These are phyloP conservation scores for Eptesicus fuscus DNA, from an alignment of 2,113 vertebrate genomes.

Conservation along the genomic window DNA sequence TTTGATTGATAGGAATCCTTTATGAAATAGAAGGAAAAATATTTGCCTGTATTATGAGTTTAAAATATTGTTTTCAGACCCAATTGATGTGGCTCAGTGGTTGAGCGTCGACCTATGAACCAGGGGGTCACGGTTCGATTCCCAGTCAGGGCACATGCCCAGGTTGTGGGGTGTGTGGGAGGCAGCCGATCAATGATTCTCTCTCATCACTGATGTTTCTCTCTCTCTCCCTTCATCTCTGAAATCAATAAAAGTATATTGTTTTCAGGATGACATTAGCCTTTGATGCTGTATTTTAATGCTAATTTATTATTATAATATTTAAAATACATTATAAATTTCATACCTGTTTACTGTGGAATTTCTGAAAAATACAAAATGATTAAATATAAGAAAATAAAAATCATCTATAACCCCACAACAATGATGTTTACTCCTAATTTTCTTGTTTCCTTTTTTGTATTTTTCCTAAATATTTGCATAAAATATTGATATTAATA, in stretches of 20 bases:
- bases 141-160: too few species aligned
- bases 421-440: not conserved
- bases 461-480: not conserved
- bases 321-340: not conserved
- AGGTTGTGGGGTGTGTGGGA: too few species aligned
- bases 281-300: not conserved
- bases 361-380: conserved; percentile 20
- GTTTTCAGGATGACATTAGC: not conserved
- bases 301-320: not conserved
- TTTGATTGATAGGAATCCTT: not conserved
- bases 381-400: not conserved
- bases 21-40: not conserved
- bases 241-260: not conserved
- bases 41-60: not conserved
- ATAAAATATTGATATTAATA: not conserved
- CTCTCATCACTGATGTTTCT: too few species aligned
- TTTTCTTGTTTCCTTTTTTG: not conserved
- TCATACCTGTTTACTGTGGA: not conserved
- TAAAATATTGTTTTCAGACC: not conserved
- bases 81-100: too few species aligned
- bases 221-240: too few species aligned
- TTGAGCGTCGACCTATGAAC: too few species aligned
- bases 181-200: too few species aligned
- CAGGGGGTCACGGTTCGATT: too few species aligned
- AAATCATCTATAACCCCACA: not conserved